Conservation (phyloP, 2,113 vertebrate genomes). For the Syngnathus typhle region DNA sequence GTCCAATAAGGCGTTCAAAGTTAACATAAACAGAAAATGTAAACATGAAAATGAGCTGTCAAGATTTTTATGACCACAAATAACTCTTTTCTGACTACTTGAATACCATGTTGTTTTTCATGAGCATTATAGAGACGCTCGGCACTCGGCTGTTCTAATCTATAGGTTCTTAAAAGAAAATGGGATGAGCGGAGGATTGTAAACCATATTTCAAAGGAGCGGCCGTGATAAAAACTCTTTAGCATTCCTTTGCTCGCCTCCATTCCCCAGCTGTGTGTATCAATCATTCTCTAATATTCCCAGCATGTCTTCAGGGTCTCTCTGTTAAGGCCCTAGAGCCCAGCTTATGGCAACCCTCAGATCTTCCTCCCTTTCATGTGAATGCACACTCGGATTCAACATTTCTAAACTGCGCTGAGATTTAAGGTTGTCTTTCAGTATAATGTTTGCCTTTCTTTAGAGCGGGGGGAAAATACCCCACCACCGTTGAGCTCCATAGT, state of each 20-base stretch:
- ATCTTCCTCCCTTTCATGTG: constrained; percentile 61
- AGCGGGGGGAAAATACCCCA: constrained; percentile 24
- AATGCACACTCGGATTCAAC: constrained; percentile 41
- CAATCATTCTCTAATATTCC: constrained; percentile 62
- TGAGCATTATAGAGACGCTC: constrained; percentile 40
- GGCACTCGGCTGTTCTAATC: constrained; percentile 38
- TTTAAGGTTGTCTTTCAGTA: constrained; percentile 34
- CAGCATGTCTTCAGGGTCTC: constrained; percentile 57
- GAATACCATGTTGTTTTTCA: constrained; percentile 32
- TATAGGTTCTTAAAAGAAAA: constrained; percentile 44
- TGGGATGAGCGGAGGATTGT: constrained; percentile 35
- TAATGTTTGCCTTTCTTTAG: constrained; percentile 17
- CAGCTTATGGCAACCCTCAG: constrained; percentile 59
- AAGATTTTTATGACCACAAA: constrained; percentile 8
- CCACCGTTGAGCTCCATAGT: background rate
- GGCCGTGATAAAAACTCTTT: constrained; percentile 50
- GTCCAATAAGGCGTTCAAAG: background rate
- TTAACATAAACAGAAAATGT: too few species aligned
- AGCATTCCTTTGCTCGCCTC: constrained; percentile 39
- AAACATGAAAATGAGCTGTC: constrained; percentile 12
- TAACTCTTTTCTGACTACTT: constrained; percentile 3
- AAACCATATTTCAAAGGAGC: constrained; percentile 56
- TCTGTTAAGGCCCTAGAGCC: constrained; percentile 49
- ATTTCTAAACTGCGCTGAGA: constrained; percentile 52
- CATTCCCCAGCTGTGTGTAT: constrained; percentile 55